These are phyloP conservation scores for Sarcophaga peregrina DNA, from an alignment of 1,140 invertebrate genomes.

Conservation along the genomic window DNA sequence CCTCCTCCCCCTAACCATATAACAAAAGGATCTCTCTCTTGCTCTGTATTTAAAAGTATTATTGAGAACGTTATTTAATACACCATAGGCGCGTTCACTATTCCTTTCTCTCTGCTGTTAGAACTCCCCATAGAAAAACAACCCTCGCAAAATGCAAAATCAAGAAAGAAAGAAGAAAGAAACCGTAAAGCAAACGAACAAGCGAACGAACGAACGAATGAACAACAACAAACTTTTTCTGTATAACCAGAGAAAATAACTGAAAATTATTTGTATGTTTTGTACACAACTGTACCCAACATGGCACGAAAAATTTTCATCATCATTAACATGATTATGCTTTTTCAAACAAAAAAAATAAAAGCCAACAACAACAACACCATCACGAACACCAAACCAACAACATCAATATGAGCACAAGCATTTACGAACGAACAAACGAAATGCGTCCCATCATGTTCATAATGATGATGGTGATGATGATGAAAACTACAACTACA, in stretches of 20 bases:
- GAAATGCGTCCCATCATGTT: not conserved
- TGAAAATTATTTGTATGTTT: not conserved
- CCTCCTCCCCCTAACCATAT: not conserved
- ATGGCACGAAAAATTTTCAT: not conserved
- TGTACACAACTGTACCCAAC: not conserved
- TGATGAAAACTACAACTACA: conserved; percentile 1
- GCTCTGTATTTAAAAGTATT: too few relatives aligned
- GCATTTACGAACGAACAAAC: not conserved
- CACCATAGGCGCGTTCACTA: too few relatives aligned
- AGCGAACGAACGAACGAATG: not conserved
- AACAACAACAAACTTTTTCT: not conserved
- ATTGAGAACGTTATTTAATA: too few relatives aligned
- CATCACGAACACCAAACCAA: too few relatives aligned
- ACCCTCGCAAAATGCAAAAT: not conserved
- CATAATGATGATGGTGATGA: not conserved
- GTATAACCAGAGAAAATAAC: not conserved
- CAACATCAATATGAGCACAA: too few relatives aligned
- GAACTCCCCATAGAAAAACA: not conserved
- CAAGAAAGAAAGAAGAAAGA: not conserved
- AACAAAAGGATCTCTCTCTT: not conserved
- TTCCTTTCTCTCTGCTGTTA: too few relatives aligned
- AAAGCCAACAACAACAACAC: too few relatives aligned
- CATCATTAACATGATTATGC: conserved; percentile 8
- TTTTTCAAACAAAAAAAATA: not conserved
- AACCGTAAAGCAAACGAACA: not conserved